A percentile compares a stretch with the other conserved stretches of the same genome.
These are phyloP conservation scores for Thymelicus acteon DNA, from an alignment of 2,888 invertebrate species.

Conservation along the genomic window DNA sequence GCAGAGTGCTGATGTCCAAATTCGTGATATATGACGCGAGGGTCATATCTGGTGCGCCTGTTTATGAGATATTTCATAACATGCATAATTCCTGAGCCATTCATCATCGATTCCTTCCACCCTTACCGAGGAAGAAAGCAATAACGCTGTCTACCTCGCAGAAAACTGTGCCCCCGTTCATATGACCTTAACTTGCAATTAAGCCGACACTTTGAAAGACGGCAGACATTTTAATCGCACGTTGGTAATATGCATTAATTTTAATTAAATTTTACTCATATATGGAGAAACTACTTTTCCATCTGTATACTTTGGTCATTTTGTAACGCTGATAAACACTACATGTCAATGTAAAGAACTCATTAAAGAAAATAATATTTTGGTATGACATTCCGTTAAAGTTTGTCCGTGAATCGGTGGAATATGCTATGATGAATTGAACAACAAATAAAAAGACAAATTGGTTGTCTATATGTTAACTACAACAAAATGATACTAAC, in stretches of 20 bases:
- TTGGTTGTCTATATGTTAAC: conserved; percentile 66
- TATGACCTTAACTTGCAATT: conserved; percentile 29
- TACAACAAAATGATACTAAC: conserved; percentile 50
- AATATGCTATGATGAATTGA: conserved; percentile 6
- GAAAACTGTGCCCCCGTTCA: conserved; percentile 1
- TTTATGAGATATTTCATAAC: conserved; percentile 82
- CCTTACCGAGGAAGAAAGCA: conserved; percentile 17
- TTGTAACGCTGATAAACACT: neutral
- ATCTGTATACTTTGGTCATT: conserved; percentile 40
- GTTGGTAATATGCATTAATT: conserved; percentile 18
- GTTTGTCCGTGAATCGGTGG: neutral
- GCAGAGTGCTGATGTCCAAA: conserved; percentile 74
- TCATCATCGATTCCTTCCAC: conserved; percentile 57
- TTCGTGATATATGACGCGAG: conserved; percentile 75
- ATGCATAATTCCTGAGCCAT: conserved; percentile 63
- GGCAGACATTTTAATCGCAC: conserved; percentile 24
- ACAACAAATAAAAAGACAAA: conserved; percentile 27
- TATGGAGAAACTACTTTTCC: conserved; percentile 15
- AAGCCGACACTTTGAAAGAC: conserved; percentile 34
- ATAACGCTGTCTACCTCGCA: conserved; percentile 15
- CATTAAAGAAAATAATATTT: no score
- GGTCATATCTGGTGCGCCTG: conserved; percentile 63
- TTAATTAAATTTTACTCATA: conserved; percentile 23
- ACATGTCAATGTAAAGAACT: no score
- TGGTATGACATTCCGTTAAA: neutral